phyloP scores from a whole-genome alignment of 2,113 vertebrate species.

The Irena cyanogastra region DNA sequence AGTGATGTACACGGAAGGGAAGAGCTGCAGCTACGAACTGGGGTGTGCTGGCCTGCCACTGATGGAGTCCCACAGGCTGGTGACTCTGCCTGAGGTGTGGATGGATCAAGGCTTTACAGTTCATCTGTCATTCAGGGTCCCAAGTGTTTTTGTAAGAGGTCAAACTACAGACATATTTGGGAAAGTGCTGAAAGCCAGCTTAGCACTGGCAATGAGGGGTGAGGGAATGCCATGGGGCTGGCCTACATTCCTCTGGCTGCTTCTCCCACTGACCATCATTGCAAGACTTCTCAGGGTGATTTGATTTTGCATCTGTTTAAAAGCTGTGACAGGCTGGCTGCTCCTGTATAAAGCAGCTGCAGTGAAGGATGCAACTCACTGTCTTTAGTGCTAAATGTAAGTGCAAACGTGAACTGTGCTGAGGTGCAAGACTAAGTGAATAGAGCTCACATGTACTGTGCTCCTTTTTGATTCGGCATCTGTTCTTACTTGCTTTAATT shows the following conservation, averaged over 20 bases:
- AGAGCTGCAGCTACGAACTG: background rate
- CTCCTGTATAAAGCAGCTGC: background rate
- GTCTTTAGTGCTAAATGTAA: background rate
- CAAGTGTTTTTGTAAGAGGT: background rate
- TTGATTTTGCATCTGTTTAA: background rate
- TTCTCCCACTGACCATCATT: background rate
- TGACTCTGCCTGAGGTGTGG: background rate
- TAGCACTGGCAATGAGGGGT: background rate
- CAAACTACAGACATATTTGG: background rate
- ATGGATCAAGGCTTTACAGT: background rate
- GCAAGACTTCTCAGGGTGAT: background rate
- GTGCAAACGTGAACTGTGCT: background rate
- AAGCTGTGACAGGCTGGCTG: background rate
- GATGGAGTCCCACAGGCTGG: background rate
- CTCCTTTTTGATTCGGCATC: slow-evolving; percentile 28
- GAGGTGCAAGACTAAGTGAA: background rate
- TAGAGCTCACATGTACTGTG: slow-evolving; percentile 1
- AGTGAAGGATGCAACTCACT: background rate
- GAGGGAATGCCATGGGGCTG: background rate
- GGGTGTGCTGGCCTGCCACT: background rate
- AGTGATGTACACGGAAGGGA: background rate
- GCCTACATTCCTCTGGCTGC: background rate
- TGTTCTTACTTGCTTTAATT: slow-evolving; percentile 42
- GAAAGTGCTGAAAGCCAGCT: background rate
- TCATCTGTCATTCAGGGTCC: background rate